Evolutionary conservation across 1,140 invertebrate species (phyloP), one percentile per base, ranked within the genome.

Genomic region (Mercenaria mercenaria): DNA sequence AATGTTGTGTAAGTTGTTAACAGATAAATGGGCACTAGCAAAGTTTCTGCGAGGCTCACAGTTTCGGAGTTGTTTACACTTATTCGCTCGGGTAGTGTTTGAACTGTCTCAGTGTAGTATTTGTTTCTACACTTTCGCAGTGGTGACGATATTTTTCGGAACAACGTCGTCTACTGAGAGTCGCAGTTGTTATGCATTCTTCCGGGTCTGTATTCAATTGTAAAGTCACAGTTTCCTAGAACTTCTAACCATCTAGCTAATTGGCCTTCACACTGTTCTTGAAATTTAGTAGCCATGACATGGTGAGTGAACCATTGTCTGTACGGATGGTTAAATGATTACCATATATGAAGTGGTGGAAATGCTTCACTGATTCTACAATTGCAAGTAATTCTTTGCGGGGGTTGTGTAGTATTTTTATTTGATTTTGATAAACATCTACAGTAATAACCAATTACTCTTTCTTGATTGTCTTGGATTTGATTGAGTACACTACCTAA

Each of bases 141-240:
- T 72, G 26, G 3, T 6, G 3, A 52, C 61, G 52, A 2, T 32
- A 15, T 50, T 34, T 50, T 8, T 72, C 43, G n/a, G 26, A 18
- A 52, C 61, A 85, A 50, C 64, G 82, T 50, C 67, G 67, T 32
- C 92, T 61, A 34, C 77, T 84, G n/a, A 92, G 64, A 69, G 81
- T 92, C 92, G 37, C 84, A 50, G 69, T 92, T 92, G 18, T n/a
- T 69, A 37, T 92, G 89, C 4, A 64, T 29, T 52, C 43, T 86
- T 34, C 91, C 91, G 10, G 67, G 79, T 10, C 90, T 64, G 59
- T 92, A 82, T 29, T 69, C n/a, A 32, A 91, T 92, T 0, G 67
- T 69, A 56, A 89, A 88, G 82, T 74, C 92, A 56, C 76, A 91
- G 91, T 80, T 26, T 6, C 59, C 59, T 64, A 64, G n/a, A 29